phyloP scores from a whole-genome alignment of 1,140 invertebrate species.

The Glossosoma conforme region DNA sequence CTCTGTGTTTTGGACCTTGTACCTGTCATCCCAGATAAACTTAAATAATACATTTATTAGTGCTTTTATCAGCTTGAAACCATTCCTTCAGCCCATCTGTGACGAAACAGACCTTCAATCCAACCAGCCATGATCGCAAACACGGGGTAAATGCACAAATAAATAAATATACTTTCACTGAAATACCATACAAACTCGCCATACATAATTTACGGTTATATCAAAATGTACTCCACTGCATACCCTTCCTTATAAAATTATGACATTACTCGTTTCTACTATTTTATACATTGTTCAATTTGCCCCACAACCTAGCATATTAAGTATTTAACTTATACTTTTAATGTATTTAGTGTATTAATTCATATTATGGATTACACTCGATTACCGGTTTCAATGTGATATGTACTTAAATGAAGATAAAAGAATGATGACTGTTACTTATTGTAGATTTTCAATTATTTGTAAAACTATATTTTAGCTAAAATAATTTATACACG shows the following conservation, averaged over 20 bases:
- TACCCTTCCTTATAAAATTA: neutral
- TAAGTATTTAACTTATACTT: too few relatives aligned
- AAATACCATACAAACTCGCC: slow-evolving; percentile 5
- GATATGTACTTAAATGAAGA: too few relatives aligned
- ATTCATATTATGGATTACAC: too few relatives aligned
- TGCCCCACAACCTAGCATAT: too few relatives aligned
- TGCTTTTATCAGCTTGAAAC: neutral
- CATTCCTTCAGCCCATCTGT: neutral
- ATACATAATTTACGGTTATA: neutral
- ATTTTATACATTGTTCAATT: neutral
- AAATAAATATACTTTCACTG: neutral
- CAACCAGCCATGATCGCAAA: slow-evolving; percentile 14
- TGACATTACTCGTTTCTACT: neutral
- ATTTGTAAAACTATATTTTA: too few relatives aligned
- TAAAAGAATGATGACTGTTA: too few relatives aligned
- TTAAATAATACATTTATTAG: slow-evolving; percentile 4
- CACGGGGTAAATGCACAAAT: slow-evolving; percentile 14
- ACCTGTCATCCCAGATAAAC: slow-evolving; percentile 16
- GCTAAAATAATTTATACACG: too few relatives aligned
- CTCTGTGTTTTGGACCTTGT: slow-evolving; percentile 19
- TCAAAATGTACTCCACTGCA: neutral
- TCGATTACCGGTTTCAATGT: too few relatives aligned
- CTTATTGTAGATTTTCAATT: too few relatives aligned
- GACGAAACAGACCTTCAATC: neutral
- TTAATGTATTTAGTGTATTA: too few relatives aligned